phyloP scores from a whole-genome alignment of 2,113 vertebrate genomes.

The Bambusicola thoracicus region DNA sequence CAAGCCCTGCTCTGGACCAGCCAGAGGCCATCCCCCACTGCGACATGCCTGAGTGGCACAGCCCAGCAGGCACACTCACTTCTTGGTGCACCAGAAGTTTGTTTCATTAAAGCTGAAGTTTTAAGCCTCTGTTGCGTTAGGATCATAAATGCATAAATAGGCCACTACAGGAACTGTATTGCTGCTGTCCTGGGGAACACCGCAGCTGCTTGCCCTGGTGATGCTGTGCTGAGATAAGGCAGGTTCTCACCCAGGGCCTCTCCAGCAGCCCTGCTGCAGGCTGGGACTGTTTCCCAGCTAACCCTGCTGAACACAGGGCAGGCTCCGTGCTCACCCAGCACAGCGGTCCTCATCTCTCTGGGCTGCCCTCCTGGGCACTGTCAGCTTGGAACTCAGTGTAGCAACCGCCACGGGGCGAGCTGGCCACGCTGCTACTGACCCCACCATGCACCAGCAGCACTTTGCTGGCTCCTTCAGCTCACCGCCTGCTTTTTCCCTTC shows the following conservation, averaged over 20 bases:
- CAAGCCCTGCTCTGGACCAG: fast-evolving
- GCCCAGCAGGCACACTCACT: not conserved
- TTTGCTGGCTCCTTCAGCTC: not conserved
- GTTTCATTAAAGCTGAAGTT: not conserved
- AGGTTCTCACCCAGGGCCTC: not conserved
- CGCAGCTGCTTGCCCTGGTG: fast-evolving
- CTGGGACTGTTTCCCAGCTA: not conserved
- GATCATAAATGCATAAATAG: fast-evolving
- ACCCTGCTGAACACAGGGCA: not conserved
- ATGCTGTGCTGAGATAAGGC: not conserved
- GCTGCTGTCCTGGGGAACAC: not conserved
- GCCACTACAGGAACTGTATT: not conserved
- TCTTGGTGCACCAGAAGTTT: not conserved
- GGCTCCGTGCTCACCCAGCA: not conserved
- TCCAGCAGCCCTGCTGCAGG: not conserved
- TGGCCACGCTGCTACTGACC: fast-evolving
- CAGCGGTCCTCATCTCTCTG: not conserved
- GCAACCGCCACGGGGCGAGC: fast-evolving
- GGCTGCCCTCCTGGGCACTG: not conserved
- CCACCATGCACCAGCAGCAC: not conserved
- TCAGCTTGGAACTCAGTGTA: fast-evolving
- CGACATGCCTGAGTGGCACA: not conserved
- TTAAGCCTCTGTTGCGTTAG: not conserved
- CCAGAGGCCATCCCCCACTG: fast-evolving
- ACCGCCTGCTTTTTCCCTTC: not conserved